Evolutionary conservation across 2,797 vertebrate genomes (phyloP), one percentile per base, ranked within the genome.

Genomic region (Siniperca obscura): DNA sequence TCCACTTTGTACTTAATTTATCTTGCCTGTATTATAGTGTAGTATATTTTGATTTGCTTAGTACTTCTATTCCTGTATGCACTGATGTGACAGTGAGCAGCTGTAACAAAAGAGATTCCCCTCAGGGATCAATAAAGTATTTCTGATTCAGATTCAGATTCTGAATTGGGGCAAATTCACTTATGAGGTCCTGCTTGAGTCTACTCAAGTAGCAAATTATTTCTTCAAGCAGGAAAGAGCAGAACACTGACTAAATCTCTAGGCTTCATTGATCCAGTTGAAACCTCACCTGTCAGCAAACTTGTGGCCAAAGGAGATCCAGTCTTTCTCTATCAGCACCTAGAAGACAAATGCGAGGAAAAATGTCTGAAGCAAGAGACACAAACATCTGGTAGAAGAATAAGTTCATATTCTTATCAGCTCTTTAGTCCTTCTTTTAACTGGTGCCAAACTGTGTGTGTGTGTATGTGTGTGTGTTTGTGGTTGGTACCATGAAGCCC

Each of bases 221-320:
- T 57, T 57, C 13, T 10, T 57, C 30, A 30, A 56, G 13, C 25
- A 27, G 53, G 19, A 22, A 8, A 21, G 27, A 34, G 56, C 25
- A 46, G 19, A 34, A 60, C 22, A 27, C 14, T 57, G 69, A 61
- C 25, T 25, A 25, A 53, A 56, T 50, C 25, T 42, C 14, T 2
- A n/a, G 61, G 34, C 2, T 65, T 27, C 44, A 25, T 25, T 21
- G 11, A 76, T 44, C 42, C 48, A 36, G 40, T 13, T 60, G 21
- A 84, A 67, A 60, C 5, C 80, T 94, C 70, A 99, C 98, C 98
- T 98, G 93, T 99, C 98, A 74, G 98, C 96, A 96, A 98, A 99
- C 91, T 99, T 99, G 93, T 99, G 98, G 57, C 98, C 98, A 89
- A 99, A 99, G 21, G 98, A 97, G 92, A 99, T 98, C 98, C 98